phyloP scores from a whole-genome alignment of 1,140 invertebrate species.

The Leptinotarsa undecemlineata region DNA sequence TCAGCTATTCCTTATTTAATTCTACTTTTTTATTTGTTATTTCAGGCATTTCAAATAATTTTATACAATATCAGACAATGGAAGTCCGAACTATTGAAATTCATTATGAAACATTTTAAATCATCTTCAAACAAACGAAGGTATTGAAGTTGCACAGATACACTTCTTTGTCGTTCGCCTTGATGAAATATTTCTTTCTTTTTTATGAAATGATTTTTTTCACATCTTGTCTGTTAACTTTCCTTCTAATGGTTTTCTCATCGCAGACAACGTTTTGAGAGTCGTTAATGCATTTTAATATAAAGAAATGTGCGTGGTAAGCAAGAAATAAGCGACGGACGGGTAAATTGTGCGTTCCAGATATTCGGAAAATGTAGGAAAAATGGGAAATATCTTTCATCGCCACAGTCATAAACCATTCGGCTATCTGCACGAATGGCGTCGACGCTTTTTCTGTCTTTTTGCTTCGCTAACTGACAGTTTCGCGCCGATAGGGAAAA shows the following conservation, averaged over 20 bases:
- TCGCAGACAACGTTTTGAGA: slow-evolving; percentile 1
- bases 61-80: too few relatives aligned
- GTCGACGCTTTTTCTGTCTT: slow-evolving; percentile 26
- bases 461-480: slow-evolving; percentile 13
- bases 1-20: too few relatives aligned
- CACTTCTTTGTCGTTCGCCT: too few relatives aligned
- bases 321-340: slow-evolving; percentile 33
- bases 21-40: too few relatives aligned
- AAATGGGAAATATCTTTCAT: slow-evolving; percentile 36
- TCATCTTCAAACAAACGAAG: too few relatives aligned
- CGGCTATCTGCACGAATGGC: slow-evolving; percentile 34
- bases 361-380: slow-evolving; percentile 30
- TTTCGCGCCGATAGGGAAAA: slow-evolving; percentile 7
- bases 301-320: slow-evolving; percentile 36
- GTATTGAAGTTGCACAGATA: too few relatives aligned
- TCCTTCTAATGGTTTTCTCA: not conserved
- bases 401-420: slow-evolving; percentile 35
- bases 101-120: too few relatives aligned
- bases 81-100: too few relatives aligned
- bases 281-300: slow-evolving; percentile 33
- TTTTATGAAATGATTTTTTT: not conserved
- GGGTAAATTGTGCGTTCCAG: slow-evolving; percentile 38
- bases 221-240: not conserved
- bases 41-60: too few relatives aligned
- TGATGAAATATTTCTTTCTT: too few relatives aligned